phyloP scores from a whole-genome alignment of 2,797 vertebrate genomes.

The Poeciliopsis presidionis region DNA sequence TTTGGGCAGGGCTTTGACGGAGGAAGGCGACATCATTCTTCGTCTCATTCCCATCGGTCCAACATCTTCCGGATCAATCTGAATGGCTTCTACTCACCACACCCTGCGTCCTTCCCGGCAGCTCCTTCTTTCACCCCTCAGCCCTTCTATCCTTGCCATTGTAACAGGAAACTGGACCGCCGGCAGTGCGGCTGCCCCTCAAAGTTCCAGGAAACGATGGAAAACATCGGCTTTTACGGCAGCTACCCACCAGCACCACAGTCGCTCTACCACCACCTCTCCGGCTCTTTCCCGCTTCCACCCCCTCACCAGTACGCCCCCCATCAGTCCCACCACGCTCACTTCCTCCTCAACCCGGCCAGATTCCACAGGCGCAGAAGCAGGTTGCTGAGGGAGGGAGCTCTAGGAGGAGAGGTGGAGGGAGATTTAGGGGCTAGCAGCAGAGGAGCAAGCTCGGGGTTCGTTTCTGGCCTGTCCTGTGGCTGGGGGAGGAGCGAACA shows the following conservation, averaged over 20 bases:
- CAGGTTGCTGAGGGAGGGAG: constrained; percentile 88
- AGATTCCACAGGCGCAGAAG: constrained; percentile 95
- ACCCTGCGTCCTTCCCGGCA: constrained; percentile 79
- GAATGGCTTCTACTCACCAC: constrained; percentile 94
- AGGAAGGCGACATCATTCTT: constrained; percentile 70
- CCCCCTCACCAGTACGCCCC: constrained; percentile 82
- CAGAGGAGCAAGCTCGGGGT: constrained; percentile 83
- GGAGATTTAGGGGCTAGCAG: constrained; percentile 69
- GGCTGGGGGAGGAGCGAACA: constrained; percentile 85
- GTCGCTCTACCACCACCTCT: constrained; percentile 89
- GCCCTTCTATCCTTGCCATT: constrained; percentile 91
- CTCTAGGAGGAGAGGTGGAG: constrained; percentile 74
- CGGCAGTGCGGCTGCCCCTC: constrained; percentile 86
- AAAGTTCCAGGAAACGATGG: constrained; percentile 80
- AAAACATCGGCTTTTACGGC: constrained; percentile 93
- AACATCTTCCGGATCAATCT: constrained; percentile 98
- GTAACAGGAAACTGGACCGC: constrained; percentile 89
- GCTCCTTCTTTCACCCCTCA: constrained; percentile 79
- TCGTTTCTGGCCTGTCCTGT: constrained; percentile 87
- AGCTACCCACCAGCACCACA: constrained; percentile 85
- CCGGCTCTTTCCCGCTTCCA: constrained; percentile 87
- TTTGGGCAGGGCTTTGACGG: constrained; percentile 63
- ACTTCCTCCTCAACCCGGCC: constrained; percentile 93
- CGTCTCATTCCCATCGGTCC: constrained; percentile 87
- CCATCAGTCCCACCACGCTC: constrained; percentile 90